These are phyloP conservation scores for Chrysochloris asiatica DNA, from an alignment of 2,113 vertebrate genomes.

Conservation along the genomic window DNA sequence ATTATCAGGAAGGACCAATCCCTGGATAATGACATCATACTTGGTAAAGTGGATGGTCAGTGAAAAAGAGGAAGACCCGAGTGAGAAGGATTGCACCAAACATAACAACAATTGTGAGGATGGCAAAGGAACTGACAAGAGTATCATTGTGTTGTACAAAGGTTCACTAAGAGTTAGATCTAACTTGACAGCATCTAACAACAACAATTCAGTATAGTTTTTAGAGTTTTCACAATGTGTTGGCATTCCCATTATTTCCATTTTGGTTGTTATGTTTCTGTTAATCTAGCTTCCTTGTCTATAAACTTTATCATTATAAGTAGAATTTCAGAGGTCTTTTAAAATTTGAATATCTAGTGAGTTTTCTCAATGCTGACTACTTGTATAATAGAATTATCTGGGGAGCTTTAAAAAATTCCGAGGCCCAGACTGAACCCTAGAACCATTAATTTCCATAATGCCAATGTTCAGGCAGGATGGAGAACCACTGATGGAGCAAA, in stretches of 20 bases:
- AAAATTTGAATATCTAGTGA: background rate
- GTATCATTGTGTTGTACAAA: too few relatives aligned
- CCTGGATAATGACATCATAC: too few relatives aligned
- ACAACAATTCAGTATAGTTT: too few relatives aligned
- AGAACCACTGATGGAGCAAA: background rate
- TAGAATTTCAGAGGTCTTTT: background rate
- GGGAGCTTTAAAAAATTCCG: background rate
- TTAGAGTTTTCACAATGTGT: background rate
- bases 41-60: too few relatives aligned
- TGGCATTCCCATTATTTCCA: background rate
- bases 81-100: too few relatives aligned
- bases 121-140: too few relatives aligned
- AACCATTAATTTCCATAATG: background rate
- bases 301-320: background rate
- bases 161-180: too few relatives aligned
- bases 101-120: too few relatives aligned
- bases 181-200: too few relatives aligned
- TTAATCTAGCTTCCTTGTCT: background rate
- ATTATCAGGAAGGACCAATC: too few relatives aligned
- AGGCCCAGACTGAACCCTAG: background rate
- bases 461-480: background rate
- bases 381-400: background rate
- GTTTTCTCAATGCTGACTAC: conserved; percentile 5
- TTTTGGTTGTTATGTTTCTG: background rate
- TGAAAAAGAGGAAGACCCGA: too few relatives aligned